Evolutionary conservation across 2,113 vertebrate species (phyloP), one percentile per base, ranked within the genome.

Genomic region (Pogonocichla stellata): DNA sequence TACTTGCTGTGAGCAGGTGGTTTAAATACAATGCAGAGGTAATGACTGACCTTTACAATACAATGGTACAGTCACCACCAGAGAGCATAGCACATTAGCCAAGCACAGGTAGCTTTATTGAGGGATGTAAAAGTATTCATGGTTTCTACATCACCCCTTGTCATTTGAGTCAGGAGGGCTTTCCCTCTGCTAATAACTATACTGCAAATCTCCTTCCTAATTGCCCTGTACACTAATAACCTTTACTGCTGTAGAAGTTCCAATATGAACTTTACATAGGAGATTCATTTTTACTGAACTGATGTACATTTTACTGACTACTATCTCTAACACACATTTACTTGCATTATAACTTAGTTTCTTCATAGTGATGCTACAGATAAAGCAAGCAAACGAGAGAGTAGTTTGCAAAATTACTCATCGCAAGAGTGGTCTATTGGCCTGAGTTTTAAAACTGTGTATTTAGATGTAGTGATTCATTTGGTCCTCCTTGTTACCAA

Each of bases 21-120:
- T 96, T 96, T 95, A 97, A 97, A 96, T 93, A 96, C 84, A 97
- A 84, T 86, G 87, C 47, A 66, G 89, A 97, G 95, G 96, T 97
- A 97, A 97, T 92, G 90, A 95, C 77, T 96, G 97, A 97, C 96
- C 97, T 98, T 98, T 97, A 77, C 62, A 91, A 95, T 57, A 97
- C 90, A 97, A 97, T 95, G 82, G 86, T 77, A 33, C 7, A 90
- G 73, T 47, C 92, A 91, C 19, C 81, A 86, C 51, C 87, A 91
- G 83, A 75, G 86, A 95, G 80, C 65, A 88, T 79, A 95, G 91
- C 8, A 57, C 95, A 92, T 89, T 92, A 72, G 91, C 70, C 93
- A 96, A 92, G 88, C 82, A 91, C 81, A 94, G 80, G 80, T 50
- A 66, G 86, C 85, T 87, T 77, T 92, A 88, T 75, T 54, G 80